Base-by-base conservation (phyloP, 2,888 invertebrate species). In the Cataglyphis livida region DNA sequence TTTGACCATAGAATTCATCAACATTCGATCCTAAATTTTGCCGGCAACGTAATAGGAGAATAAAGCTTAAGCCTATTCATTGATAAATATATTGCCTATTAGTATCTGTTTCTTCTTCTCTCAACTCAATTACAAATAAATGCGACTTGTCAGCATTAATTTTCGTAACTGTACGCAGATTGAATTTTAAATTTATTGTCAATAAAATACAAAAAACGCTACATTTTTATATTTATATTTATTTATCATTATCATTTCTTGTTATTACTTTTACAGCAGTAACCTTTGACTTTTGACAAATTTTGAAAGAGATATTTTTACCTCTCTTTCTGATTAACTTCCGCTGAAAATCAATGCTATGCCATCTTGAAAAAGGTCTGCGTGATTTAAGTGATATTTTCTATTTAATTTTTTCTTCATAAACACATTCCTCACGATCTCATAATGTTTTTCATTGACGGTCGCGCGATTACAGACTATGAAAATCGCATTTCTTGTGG, bases 401-500 rank as follows among this genome's bases (percentile, higher is more conserved):
- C 12, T 41, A 18, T 18, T 44, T 59, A 18, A 41, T 68, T 41
- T 15, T 4, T 21, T 28, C 18, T 3, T 28, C 28, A 5, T 38
- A 10, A 59, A 25, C 15, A 54, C 57, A 32, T 59, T 70, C 21
- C 21, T 21, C 41, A 21, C 7, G 32, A 57, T 44, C 21, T 57
- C 25, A 7, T 15, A 18, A 57, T 32, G 44, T 70, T 78, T n/a
- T 54, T 78, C 57, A 70, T 78, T 59, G 68, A 59, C 57, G 70
- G 78, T 57, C 44, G 44, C 21, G 38, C 41, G 59, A 78, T 78
- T 78, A 70, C 82, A 88, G 81, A 18, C 66, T 68, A 70, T 78
- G 86, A 87, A 86, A 87, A 89, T 81, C 83, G 38, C 61, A 62
- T 71, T 87, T 87, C 83, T 83, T 66, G 79, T 70, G 70, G 81